Percentiles rank a stretch among this genome's conserved stretches.
Evolutionary conservation across 2,888 invertebrate genomes (phyloP).

Genomic region (Taphrorychus bicolor): DNA sequence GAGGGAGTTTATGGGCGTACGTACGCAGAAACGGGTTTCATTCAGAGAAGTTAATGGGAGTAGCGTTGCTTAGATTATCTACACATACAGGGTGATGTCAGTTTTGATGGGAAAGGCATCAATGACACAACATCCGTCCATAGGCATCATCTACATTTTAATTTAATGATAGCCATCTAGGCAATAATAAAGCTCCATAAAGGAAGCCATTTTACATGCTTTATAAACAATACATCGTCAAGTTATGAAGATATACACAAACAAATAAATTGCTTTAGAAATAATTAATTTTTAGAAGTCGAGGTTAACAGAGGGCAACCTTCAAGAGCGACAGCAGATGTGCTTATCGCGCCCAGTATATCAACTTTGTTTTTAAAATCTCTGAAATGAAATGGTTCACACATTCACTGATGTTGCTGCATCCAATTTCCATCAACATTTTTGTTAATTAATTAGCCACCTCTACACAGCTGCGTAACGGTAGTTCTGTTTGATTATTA

Average conservation of each 20-base stretch:
- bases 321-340: not conserved
- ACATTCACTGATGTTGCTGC: not conserved
- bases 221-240: conserved; percentile 6
- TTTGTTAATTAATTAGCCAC: too few species aligned
- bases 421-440: too few species aligned
- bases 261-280: not conserved
- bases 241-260: not conserved
- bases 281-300: too few species aligned
- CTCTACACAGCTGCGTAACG: too few species aligned
- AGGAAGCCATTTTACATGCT: not conserved
- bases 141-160: too few species aligned
- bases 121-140: too few species aligned
- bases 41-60: not conserved
- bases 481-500: not conserved
- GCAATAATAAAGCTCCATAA: not conserved
- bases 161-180: not conserved
- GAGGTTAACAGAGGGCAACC: conserved; percentile 5
- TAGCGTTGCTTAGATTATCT: too few species aligned
- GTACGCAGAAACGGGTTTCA: not conserved
- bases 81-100: too few species aligned
- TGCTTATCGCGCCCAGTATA: too few species aligned
- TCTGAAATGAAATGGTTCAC: too few species aligned
- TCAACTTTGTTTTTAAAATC: too few species aligned
- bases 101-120: too few species aligned
- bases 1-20: not conserved